Evolutionary conservation across 2,113 vertebrate genomes (phyloP), one percentile per base, ranked within the genome.

Genomic region (Hemibagrus wyckioides): DNA sequence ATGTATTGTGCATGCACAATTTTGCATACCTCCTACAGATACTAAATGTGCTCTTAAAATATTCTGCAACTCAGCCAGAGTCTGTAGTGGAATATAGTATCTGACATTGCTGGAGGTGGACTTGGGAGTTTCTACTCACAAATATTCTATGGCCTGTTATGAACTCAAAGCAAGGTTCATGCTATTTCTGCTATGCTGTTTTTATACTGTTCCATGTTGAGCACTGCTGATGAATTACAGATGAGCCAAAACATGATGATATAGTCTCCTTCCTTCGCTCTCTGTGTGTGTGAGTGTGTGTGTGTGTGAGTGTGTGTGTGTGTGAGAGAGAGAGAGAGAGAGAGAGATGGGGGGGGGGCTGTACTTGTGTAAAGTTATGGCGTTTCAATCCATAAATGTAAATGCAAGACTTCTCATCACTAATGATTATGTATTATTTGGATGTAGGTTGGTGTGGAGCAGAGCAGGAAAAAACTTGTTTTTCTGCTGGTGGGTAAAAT

Each of bases 311-410:
- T 50, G 75, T 50, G 75, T 50, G 44, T n/a, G 28, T 6, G 75
- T 28, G 44, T 4, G 15, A 30, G 73, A 39, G 73, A 9, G 41
- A 76, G 19, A 6, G 21, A 11, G 21, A 57, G 69, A 85, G 84
- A 57, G 44, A 48, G 44, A 48, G 44, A 48, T 85, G 80, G 73
- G 77, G 54, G 82, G 80, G 89, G 90, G 88, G 85, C 86, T 85
- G 36, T 87, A 30, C 67, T 33, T 89, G 89, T 80, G 89, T 87
- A 93, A 90, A 85, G 86, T 90, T 90, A 81, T 89, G 84, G 83
- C 91, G 86, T 92, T 88, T 90, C 75, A 94, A 94, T 95, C 94
- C 90, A 95, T 95, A 95, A 93, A 95, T 95, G 94, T 92, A 94
- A 94, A 96, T 94, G 81, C 28, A 23, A 52, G 56, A 87, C 89